phyloP scores from a whole-genome alignment of 2,888 invertebrate genomes.

The Alitta virens region DNA sequence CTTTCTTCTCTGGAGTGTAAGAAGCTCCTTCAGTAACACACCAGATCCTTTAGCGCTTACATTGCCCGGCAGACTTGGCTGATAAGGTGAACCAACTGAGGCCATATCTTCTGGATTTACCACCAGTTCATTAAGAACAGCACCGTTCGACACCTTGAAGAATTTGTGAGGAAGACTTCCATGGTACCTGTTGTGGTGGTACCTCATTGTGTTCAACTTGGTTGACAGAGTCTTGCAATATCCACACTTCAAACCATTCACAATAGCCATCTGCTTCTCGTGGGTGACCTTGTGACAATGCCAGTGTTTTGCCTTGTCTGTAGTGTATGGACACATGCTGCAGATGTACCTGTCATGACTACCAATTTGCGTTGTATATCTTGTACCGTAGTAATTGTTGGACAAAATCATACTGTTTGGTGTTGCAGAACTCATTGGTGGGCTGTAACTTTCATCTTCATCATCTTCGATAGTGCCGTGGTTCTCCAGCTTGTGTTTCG shows the following conservation, averaged over 20 bases:
- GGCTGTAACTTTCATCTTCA: background rate
- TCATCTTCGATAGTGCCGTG: background rate
- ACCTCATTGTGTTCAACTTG: background rate
- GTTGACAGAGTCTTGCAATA: conserved; percentile 2
- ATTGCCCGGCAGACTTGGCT: no score
- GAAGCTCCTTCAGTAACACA: no score
- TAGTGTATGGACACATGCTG: conserved; percentile 7
- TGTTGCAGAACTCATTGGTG: background rate
- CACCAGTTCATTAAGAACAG: no score
- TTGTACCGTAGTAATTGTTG: background rate
- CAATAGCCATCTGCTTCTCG: conserved; percentile 2
- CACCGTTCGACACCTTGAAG: no score
- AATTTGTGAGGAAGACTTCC: no score
- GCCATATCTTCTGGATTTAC: no score
- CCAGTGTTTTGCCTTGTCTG: conserved; percentile 2
- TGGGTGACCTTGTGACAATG: background rate
- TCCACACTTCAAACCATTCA: conserved; percentile 11
- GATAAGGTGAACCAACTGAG: no score
- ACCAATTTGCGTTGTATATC: background rate
- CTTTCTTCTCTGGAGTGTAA: no score
- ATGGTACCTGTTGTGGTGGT: conserved; percentile 1
- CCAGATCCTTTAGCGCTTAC: no score
- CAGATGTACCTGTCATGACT: background rate
- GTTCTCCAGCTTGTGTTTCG: conserved; percentile 5
- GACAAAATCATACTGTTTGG: background rate